A percentile compares a stretch with the other conserved stretches of the same genome.
phyloP scores from a whole-genome alignment of 1,140 invertebrate genomes.

The Panulirus ornatus region DNA sequence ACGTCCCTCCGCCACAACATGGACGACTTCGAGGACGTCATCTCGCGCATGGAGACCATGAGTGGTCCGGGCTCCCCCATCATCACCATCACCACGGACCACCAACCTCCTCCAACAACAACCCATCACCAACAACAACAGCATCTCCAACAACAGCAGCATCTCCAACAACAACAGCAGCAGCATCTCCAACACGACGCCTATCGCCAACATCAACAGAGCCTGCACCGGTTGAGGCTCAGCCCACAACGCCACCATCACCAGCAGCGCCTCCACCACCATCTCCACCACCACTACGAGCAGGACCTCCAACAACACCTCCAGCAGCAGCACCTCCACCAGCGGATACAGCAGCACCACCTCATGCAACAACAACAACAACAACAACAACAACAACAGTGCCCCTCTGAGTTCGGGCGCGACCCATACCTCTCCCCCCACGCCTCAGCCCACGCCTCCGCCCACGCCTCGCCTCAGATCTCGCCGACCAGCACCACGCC shows the following conservation, averaged over 20 bases:
- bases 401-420: not conserved
- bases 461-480: slow-evolving; percentile 79
- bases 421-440: slow-evolving; percentile 29
- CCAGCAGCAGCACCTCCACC: not conserved
- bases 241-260: not conserved
- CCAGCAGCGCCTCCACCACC: not conserved
- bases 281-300: slow-evolving; percentile 5
- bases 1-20: slow-evolving; percentile 56
- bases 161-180: not conserved
- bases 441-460: slow-evolving; percentile 40
- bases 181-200: not conserved
- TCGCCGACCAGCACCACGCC: slow-evolving; percentile 76
- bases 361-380: slow-evolving; percentile 16
- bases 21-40: slow-evolving; percentile 75
- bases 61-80: slow-evolving; percentile 79
- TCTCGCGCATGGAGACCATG: slow-evolving; percentile 70
- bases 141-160: slow-evolving; percentile 76
- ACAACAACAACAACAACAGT: not conserved
- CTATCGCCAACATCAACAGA: not conserved
- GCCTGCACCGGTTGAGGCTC: not conserved
- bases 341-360: slow-evolving; percentile 33
- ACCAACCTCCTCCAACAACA: slow-evolving; percentile 61
- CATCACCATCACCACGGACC: no score
- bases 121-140: not conserved
- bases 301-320: not conserved